Evolutionary conservation across 2,113 vertebrate genomes (phyloP), one percentile per base, ranked within the genome.

Genomic region (Carettochelys insculpta): DNA sequence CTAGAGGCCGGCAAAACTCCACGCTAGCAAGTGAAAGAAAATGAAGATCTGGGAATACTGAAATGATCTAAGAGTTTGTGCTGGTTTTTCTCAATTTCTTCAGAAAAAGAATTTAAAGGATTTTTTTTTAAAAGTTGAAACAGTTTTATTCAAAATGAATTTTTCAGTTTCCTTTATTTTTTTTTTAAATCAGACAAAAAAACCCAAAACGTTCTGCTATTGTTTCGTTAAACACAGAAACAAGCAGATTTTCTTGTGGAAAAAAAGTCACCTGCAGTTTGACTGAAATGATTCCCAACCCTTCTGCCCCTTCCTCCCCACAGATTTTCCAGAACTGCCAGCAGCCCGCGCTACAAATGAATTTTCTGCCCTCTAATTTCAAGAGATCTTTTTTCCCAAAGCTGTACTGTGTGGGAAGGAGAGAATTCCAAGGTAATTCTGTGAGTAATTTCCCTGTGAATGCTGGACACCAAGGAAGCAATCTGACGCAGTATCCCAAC

Each of bases 351-450:
- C 14, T 65, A n/a, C 54, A 56, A 31, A 29, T 29, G 27, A 81
- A 83, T 77, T 11, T 3, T 31, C 3, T 3, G 76, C 71, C 56
- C 25, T 86, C 78, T 20, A 48, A 41, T 68, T 50, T 82, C 43
- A 50, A 29, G 29, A 1, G 8, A 77, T 12, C 6, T 0, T 1
- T 0, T 71, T 90, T 84, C n/a, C 65, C 56, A 31, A 1, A 3
- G 34, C 11, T 0, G 24, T 76, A 86, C 45, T 2, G 4, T 3
- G 1, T 2, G 78, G 4, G 4, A 77, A 4, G 34, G 13, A 90
- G 11, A 5, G 20, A 75, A 87, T 31, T 87, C 25, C 27, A 90
- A n/a, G 89, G 54, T 19, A 93, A 48, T 9, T 84, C 25, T 68
- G 38, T 25, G 71, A 45, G 71, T 68, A 38, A 68, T 34, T 20